Evolutionary conservation across 2,888 invertebrate genomes (phyloP).

Genomic region (Eristalis tenax): DNA sequence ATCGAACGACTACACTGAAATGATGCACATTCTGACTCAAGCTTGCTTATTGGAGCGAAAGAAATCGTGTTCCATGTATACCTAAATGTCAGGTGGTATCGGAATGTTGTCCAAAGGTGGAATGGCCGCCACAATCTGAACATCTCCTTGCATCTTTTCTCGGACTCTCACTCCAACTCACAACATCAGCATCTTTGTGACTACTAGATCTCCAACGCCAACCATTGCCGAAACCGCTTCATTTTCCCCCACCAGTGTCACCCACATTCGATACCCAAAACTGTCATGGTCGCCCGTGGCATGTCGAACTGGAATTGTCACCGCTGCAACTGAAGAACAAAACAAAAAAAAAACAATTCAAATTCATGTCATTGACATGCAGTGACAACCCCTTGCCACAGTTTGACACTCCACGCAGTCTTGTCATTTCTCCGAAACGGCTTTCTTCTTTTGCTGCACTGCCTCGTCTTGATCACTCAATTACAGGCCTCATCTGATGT

Average conservation of each 20-base stretch:
- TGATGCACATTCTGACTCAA: no score
- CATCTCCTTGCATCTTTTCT: no score
- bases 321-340: not conserved
- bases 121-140: no score
- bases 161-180: no score
- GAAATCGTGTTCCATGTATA: no score
- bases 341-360: not conserved
- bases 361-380: constrained; percentile 27
- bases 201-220: not conserved
- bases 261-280: not conserved
- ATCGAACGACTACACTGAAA: no score
- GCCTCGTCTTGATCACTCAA: constrained; percentile 31
- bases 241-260: not conserved
- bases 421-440: constrained; percentile 36
- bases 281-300: not conserved
- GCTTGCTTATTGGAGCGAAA: no score
- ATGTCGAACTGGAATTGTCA: not conserved
- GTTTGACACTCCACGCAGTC: constrained; percentile 10
- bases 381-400: constrained; percentile 1
- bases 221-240: not conserved
- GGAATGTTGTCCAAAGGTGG: no score
- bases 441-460: constrained; percentile 20
- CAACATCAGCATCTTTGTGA: no score
- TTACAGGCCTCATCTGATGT: constrained; percentile 28
- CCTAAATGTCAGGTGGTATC: no score